These are phyloP conservation scores for Felis catus DNA, from an alignment of 2,113 vertebrate genomes.

Conservation along the genomic window DNA sequence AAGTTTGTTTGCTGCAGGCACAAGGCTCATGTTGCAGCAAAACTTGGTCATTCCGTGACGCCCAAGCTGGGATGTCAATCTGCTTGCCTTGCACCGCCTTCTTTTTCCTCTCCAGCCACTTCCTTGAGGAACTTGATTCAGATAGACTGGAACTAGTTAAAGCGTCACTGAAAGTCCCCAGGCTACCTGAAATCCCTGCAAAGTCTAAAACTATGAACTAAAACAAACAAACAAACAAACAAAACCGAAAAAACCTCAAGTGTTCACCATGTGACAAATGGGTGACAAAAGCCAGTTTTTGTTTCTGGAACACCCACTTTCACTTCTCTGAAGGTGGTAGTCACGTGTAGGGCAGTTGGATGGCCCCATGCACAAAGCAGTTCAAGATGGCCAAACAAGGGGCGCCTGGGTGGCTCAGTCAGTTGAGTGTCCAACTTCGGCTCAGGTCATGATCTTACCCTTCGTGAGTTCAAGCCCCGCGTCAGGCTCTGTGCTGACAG, in stretches of 20 bases:
- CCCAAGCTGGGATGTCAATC: background rate
- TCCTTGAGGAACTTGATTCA: background rate
- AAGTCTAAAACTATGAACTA: background rate
- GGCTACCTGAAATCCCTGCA: background rate
- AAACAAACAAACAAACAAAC: background rate
- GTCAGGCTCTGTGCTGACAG: no score
- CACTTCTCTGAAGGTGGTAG: background rate
- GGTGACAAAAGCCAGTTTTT: background rate
- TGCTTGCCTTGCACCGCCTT: background rate
- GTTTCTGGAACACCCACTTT: background rate
- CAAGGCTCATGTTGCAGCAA: conserved; percentile 7
- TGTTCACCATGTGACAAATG: background rate
- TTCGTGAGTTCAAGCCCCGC: no score
- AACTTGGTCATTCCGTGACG: background rate
- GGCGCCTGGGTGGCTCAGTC: no score
- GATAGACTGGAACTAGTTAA: background rate
- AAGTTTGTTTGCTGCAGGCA: conserved; percentile 54
- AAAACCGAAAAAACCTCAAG: background rate
- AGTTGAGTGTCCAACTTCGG: no score
- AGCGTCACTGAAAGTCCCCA: background rate
- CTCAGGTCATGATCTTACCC: no score
- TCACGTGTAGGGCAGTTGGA: background rate
- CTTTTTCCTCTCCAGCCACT: background rate
- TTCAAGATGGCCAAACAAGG: background rate
- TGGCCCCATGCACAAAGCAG: background rate